Evolutionary conservation across 2,113 vertebrate genomes (phyloP).

Genomic region (Solea solea): DNA sequence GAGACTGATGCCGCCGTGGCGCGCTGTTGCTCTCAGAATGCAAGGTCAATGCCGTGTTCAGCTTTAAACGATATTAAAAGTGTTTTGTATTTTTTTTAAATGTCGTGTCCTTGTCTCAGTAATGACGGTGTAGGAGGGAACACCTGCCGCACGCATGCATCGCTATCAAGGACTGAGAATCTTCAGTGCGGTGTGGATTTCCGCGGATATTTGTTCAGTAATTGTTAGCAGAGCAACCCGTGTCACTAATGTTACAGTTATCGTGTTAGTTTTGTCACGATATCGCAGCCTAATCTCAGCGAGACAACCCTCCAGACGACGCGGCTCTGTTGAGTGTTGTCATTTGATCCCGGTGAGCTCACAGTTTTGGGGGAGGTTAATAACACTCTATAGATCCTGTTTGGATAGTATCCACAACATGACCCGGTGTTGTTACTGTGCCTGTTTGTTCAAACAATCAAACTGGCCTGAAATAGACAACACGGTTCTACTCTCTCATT

Average conservation of each 20-base stretch:
- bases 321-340: slow-evolving; percentile 34
- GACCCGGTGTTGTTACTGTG: slow-evolving; percentile 4
- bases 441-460: no score
- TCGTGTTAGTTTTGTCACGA: slow-evolving; percentile 65
- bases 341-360: slow-evolving; percentile 72
- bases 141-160: slow-evolving; percentile 24
- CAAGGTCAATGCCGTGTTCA: no score
- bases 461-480: no score
- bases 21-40: no score
- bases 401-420: slow-evolving; percentile 46
- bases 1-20: no score
- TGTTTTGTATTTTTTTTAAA: no score
- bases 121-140: neutral
- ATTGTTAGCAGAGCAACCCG: slow-evolving; percentile 65
- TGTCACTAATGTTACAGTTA: slow-evolving; percentile 59
- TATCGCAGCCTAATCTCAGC: slow-evolving; percentile 65
- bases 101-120: no score
- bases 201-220: slow-evolving; percentile 58
- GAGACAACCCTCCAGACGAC: slow-evolving; percentile 47
- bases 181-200: slow-evolving; percentile 55
- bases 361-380: slow-evolving; percentile 54
- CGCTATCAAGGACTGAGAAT: slow-evolving; percentile 45
- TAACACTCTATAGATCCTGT: slow-evolving; percentile 57
- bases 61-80: no score
- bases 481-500: no score